Conservation (phyloP, 2,888 invertebrate species). For the Cheilosia grossa region DNA sequence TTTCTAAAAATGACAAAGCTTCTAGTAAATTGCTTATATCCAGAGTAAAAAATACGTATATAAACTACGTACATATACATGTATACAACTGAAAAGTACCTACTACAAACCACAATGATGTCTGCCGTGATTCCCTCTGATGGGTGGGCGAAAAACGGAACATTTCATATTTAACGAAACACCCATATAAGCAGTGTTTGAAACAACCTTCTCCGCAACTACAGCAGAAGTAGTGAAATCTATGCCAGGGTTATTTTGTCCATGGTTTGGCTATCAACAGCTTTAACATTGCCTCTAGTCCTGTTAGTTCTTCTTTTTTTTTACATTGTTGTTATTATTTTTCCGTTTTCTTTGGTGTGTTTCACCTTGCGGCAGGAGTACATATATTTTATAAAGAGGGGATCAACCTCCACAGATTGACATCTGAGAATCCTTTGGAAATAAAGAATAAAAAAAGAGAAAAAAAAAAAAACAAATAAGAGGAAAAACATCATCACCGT, state of each 20-base stretch:
- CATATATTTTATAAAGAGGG: conserved; percentile 50
- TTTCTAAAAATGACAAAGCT: conserved; percentile 39
- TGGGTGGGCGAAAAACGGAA: conserved; percentile 60
- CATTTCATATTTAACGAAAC: conserved; percentile 60
- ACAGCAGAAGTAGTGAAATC: conserved; percentile 60
- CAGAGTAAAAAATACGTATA: not conserved
- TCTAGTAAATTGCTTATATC: conserved; percentile 65
- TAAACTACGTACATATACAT: conserved; percentile 8
- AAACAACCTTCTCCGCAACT: conserved; percentile 47
- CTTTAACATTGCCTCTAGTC: conserved; percentile 64
- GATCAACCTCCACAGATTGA: conserved; percentile 72
- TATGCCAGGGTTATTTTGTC: conserved; percentile 72
- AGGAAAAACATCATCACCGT: conserved; percentile 52
- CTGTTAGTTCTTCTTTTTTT: conserved; percentile 35
- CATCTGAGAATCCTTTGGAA: conserved; percentile 63
- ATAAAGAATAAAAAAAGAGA: conserved; percentile 23
- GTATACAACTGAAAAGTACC: conserved; percentile 19
- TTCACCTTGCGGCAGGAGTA: conserved; percentile 58
- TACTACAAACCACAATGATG: conserved; percentile 41
- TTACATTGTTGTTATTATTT: conserved; percentile 65
- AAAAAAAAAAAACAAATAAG: conserved; percentile 16
- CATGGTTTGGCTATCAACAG: conserved; percentile 73
- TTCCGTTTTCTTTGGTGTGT: conserved; percentile 50
- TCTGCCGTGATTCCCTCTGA: conserved; percentile 25
- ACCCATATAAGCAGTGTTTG: conserved; percentile 48